Evolutionary conservation across 2,113 vertebrate species (phyloP), one percentile per base, ranked within the genome.

Genomic region (human): DNA sequence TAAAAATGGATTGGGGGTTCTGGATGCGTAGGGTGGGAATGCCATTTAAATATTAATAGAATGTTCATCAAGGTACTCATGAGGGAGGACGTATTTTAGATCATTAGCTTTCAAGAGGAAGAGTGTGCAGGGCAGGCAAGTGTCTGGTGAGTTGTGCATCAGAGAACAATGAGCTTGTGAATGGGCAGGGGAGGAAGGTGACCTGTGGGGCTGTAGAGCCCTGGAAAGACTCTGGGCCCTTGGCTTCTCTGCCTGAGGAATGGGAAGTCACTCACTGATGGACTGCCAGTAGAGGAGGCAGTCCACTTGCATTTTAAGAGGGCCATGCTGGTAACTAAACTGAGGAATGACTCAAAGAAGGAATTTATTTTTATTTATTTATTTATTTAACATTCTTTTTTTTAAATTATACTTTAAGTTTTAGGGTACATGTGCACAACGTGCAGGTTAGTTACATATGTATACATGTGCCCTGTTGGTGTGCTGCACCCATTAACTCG

Each of bases 151-250:
- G 5, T 6, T n/a, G 35, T 64, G n/a, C 84, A 57, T 38, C 72
- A 17, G 25, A 66, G 40, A 78, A 13, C 2, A 57, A 16, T 14
- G 43, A 45, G 30, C 50, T 40, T 13, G 27, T 32, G 14, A 66
- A 43, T 66, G 7, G 32, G 48, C 30, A 20, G 17, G 30, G 9
- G 22, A 22, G 23, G 11, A 20, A 55, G 12, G 45, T 8, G 0
- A 2, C n/a, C 5, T 10, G 43, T 2, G 30, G 35, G 27, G 0
- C 1, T 23, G 9, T 2, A 64, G 22, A 35, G 43, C 17, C 32
- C 7, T 23, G 48, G 1, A n/a, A 30, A 16, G 90, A 17, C 76
- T 45, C 30, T n/a, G 66, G 90, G 91, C 57, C 59, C 8, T 64
- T 57, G 14, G 12, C 61, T 68, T 68, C 14, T 3, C 32, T 68